A percentile compares a stretch with the other conserved stretches of the same genome.
These are phyloP conservation scores for Syrphus vitripennis DNA, from an alignment of 2,888 invertebrate genomes.

Conservation along the genomic window DNA sequence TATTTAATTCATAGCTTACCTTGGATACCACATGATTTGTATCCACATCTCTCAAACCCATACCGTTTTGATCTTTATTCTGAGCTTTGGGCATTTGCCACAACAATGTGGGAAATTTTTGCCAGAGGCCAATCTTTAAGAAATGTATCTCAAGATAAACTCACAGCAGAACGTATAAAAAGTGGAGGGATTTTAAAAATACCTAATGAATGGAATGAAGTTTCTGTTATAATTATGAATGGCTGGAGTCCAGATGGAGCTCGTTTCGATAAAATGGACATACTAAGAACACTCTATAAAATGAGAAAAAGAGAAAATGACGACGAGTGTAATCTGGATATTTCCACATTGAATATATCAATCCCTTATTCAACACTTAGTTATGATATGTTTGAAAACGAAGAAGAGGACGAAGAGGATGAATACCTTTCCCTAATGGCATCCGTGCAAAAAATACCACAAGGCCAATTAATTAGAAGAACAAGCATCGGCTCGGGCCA, in stretches of 20 bases:
- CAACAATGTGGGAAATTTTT: conserved; percentile 96
- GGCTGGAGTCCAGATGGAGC: conserved; percentile 90
- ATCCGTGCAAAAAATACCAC: conserved; percentile 75
- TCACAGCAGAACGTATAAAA: conserved; percentile 73
- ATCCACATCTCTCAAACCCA: conserved; percentile 85
- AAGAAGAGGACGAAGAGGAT: too few relatives aligned
- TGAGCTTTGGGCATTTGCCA: conserved; percentile 96
- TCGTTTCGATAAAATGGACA: conserved; percentile 90
- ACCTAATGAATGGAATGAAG: conserved; percentile 87
- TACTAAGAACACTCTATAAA: conserved; percentile 83
- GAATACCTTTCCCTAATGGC: too few relatives aligned
- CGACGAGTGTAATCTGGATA: too few relatives aligned
- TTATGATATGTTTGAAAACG: too few relatives aligned
- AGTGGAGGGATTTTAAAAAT: conserved; percentile 85
- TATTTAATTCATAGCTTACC: conserved; percentile 85
- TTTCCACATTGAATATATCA: too few relatives aligned
- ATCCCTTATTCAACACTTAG: too few relatives aligned
- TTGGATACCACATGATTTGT: conserved; percentile 94
- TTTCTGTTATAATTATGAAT: conserved; percentile 89
- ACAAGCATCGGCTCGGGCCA: conserved; percentile 85
- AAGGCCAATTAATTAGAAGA: conserved; percentile 77
- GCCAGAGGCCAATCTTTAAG: conserved; percentile 86
- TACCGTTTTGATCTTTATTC: conserved; percentile 85
- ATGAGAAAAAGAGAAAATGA: too few relatives aligned
- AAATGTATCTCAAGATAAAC: conserved; percentile 73